Evolutionary conservation across 2,797 vertebrate genomes (phyloP).

Genomic region (Halcyon leucocephala): DNA sequence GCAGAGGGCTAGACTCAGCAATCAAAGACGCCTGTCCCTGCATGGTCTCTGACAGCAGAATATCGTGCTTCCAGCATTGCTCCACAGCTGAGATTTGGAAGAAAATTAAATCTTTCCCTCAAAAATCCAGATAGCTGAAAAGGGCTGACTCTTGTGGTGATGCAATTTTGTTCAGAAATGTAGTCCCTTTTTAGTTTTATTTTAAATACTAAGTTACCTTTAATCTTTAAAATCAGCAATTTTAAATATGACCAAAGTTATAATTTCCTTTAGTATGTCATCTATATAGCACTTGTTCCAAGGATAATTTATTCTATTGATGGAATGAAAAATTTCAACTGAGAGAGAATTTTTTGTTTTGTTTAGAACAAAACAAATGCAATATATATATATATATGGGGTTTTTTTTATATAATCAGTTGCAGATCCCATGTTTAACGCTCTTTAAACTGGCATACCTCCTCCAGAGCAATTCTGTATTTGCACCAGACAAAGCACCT

Average conservation of each 20-base stretch:
- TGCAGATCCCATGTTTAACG: background rate
- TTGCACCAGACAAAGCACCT: background rate
- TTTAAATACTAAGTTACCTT: background rate
- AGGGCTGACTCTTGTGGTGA: background rate
- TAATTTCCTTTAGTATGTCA: background rate
- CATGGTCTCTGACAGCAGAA: accelerated
- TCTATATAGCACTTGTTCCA: background rate
- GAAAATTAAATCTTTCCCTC: background rate
- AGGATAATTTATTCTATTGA: background rate
- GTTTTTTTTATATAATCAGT: background rate
- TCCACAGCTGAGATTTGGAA: background rate
- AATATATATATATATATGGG: background rate
- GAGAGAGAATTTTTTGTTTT: background rate
- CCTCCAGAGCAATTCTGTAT: background rate
- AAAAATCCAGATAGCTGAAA: background rate
- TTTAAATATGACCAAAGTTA: background rate
- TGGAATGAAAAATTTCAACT: background rate
- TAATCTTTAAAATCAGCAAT: background rate
- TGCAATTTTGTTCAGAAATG: background rate
- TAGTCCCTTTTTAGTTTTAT: background rate
- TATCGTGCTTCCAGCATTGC: background rate
- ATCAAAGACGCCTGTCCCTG: background rate
- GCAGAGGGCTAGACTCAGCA: background rate
- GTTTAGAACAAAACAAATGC: background rate
- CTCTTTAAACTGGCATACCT: background rate